Percentiles rank a stretch among this genome's conserved stretches.
Evolutionary conservation across 2,797 vertebrate genomes (phyloP).

Genomic region (Acridotheres tristis): DNA sequence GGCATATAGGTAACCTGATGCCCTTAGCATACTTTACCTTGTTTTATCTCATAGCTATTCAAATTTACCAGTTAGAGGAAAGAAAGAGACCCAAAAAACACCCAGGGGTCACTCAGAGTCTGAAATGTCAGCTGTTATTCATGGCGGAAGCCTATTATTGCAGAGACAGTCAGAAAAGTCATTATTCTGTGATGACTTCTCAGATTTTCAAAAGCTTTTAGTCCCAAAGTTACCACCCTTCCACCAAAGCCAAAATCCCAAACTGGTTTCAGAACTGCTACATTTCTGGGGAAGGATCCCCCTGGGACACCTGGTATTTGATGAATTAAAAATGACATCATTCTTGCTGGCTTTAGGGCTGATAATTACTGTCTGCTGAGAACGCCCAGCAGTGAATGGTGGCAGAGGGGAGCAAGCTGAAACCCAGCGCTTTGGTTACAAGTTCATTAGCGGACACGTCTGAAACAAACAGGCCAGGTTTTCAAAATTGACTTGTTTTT

Average conservation of each 20-base stretch:
- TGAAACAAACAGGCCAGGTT: neutral
- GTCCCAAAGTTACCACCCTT: neutral
- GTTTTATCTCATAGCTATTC: neutral
- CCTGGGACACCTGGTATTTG: slow-evolving; percentile 21
- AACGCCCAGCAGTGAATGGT: neutral
- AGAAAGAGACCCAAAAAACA: neutral
- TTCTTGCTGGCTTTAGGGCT: slow-evolving; percentile 17
- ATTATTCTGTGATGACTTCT: neutral
- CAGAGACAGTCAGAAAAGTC: neutral
- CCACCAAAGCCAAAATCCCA: slow-evolving; percentile 8
- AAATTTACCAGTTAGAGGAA: neutral
- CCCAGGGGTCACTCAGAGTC: neutral
- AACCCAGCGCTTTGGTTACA: neutral
- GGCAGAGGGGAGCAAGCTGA: neutral
- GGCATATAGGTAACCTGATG: neutral
- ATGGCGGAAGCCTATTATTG: neutral
- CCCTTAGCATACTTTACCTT: neutral
- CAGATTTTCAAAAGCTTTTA: slow-evolving; percentile 16
- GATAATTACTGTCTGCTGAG: slow-evolving; percentile 31
- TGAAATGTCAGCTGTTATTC: slow-evolving; percentile 29
- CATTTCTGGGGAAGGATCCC: slow-evolving; percentile 8
- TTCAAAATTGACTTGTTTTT: neutral
- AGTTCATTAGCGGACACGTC: neutral
- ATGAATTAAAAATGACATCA: slow-evolving; percentile 45
- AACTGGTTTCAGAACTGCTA: neutral